Percentiles rank a stretch among this genome's conserved stretches.
These are phyloP conservation scores for Lagocephalus sceleratus DNA, from an alignment of 2,797 vertebrate genomes.

Conservation along the genomic window DNA sequence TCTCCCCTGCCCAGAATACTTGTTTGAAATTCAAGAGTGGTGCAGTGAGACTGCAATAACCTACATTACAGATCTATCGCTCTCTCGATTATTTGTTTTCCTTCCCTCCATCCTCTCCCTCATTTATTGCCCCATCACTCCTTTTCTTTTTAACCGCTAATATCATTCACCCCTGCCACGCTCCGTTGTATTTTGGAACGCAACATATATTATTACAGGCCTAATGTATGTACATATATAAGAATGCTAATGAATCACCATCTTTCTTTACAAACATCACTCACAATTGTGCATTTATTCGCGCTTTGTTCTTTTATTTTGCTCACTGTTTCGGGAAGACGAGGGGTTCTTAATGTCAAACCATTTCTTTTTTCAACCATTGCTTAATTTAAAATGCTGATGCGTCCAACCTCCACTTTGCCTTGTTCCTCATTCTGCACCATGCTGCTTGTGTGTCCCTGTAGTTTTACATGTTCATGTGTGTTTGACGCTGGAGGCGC, in stretches of 20 bases:
- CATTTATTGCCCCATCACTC: constrained; percentile 26
- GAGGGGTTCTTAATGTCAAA: constrained; percentile 29
- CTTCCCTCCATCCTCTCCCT: constrained; percentile 8
- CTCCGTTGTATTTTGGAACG: constrained; percentile 32
- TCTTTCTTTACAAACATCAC: constrained; percentile 26
- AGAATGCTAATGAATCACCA: constrained; percentile 33
- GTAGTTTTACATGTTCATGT: constrained; percentile 17
- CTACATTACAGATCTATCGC: constrained; percentile 61
- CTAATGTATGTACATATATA: constrained; percentile 50
- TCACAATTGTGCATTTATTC: constrained; percentile 20
- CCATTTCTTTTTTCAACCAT: constrained; percentile 13
- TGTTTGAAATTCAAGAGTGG: constrained; percentile 73
- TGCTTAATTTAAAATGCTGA: constrained; percentile 57
- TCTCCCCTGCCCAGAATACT: constrained; percentile 68
- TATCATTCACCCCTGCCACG: not conserved
- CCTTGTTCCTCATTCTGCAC: constrained; percentile 38
- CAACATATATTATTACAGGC: constrained; percentile 41
- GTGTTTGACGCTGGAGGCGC: constrained; percentile 53
- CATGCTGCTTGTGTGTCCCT: constrained; percentile 29
- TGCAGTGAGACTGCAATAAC: constrained; percentile 74
- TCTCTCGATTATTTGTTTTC: constrained; percentile 29
- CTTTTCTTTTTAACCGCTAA: constrained; percentile 19
- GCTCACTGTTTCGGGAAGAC: constrained; percentile 10
- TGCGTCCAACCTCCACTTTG: constrained; percentile 41
- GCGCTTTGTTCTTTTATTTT: constrained; percentile 31